phyloP scores from a whole-genome alignment of 2,888 invertebrate species.

The Chironomus tentans region DNA sequence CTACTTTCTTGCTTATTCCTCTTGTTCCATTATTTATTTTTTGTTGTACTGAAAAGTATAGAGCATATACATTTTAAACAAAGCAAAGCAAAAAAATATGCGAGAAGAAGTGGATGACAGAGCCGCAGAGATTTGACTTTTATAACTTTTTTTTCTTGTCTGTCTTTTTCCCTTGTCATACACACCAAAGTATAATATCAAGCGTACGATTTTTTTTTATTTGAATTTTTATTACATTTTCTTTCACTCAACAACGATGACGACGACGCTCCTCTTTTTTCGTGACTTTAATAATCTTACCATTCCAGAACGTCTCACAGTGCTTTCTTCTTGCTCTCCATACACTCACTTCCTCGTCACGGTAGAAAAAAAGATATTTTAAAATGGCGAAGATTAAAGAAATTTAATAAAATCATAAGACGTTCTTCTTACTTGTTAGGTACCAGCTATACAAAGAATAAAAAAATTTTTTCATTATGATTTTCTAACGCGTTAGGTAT shows the following conservation, averaged over 20 bases:
- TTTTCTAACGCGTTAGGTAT: background rate
- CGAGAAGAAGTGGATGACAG: background rate
- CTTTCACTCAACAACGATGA: background rate
- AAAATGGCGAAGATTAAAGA: background rate
- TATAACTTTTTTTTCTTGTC: background rate
- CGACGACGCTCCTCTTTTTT: background rate
- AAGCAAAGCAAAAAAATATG: too few species aligned
- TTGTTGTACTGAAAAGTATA: background rate
- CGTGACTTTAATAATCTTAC: background rate
- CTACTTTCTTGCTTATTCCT: background rate
- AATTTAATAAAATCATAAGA: background rate
- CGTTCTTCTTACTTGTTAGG: too few species aligned
- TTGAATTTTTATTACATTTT: background rate
- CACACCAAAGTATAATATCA: background rate
- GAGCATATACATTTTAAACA: background rate
- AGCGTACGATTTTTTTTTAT: background rate
- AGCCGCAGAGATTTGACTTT: constrained; percentile 10
- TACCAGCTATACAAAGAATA: background rate
- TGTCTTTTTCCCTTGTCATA: background rate
- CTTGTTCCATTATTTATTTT: background rate
- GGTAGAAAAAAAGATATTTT: background rate
- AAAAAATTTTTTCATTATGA: background rate
- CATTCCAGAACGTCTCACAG: background rate
- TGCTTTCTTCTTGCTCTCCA: background rate
- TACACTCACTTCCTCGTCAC: background rate